Conservation (phyloP, 1,140 invertebrate species). For the Coenobita brevimanus region DNA sequence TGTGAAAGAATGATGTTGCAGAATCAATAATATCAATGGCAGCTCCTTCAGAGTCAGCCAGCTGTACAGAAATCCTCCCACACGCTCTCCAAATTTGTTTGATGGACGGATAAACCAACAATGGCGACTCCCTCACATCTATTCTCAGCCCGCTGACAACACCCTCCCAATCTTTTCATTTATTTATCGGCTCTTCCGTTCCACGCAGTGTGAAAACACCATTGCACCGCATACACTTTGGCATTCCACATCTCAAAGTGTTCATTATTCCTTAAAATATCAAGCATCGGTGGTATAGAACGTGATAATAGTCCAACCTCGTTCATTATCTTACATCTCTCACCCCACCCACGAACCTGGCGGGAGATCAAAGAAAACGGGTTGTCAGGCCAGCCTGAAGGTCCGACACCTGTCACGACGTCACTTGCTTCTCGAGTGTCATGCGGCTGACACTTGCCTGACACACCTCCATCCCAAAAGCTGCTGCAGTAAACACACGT, state of each 20-base stretch:
- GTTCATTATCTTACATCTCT: constrained; percentile 53
- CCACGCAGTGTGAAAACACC: not conserved
- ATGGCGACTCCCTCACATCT: constrained; percentile 38
- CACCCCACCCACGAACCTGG: constrained; percentile 37
- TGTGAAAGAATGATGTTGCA: constrained; percentile 60
- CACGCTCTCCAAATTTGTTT: constrained; percentile 56
- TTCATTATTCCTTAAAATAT: not conserved
- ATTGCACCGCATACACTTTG: constrained; percentile 25
- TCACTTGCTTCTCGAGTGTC: not conserved
- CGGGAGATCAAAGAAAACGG: constrained; percentile 53
- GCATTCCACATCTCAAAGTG: not conserved
- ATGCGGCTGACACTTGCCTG: not conserved
- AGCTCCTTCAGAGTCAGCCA: constrained; percentile 48
- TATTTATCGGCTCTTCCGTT: not conserved
- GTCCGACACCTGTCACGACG: constrained; percentile 3
- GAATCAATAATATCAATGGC: constrained; percentile 60
- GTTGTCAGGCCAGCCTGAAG: not conserved
- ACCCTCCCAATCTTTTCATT: not conserved
- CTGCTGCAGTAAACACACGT: no score
- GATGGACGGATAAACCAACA: constrained; percentile 42
- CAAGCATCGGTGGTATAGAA: constrained; percentile 29
- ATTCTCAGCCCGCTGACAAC: constrained; percentile 37
- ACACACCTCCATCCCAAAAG: not conserved
- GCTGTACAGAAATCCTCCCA: constrained; percentile 42
- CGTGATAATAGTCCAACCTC: constrained; percentile 25